Evolutionary conservation across 2,888 invertebrate genomes (phyloP).

Genomic region (Catocala sponsa): DNA sequence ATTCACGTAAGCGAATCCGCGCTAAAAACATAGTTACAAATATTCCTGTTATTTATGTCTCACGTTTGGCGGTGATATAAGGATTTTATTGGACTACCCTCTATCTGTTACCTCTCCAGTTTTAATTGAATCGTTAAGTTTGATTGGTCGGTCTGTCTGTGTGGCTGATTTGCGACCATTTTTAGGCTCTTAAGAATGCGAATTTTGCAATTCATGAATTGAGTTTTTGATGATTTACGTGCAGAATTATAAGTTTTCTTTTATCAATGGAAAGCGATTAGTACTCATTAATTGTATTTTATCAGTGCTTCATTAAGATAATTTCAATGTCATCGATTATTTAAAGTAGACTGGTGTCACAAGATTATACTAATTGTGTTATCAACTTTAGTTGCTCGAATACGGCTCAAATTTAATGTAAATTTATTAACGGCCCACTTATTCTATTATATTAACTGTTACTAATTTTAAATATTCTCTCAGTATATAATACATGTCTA

Average conservation of each 20-base stretch:
- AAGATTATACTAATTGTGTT: too few species aligned
- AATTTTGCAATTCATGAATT: slow-evolving; percentile 36
- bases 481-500: too few species aligned
- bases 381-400: too few species aligned
- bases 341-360: too few species aligned
- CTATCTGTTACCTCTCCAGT: slow-evolving; percentile 58
- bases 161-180: slow-evolving; percentile 37
- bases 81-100: slow-evolving; percentile 68
- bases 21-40: slow-evolving; percentile 40
- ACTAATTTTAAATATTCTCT: too few species aligned
- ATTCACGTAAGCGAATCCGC: slow-evolving; percentile 26
- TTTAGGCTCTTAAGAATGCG: slow-evolving; percentile 41
- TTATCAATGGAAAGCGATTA: slow-evolving; percentile 12
- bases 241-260: slow-evolving; percentile 17
- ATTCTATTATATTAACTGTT: too few species aligned
- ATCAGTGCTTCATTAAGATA: background rate
- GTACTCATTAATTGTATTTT: background rate
- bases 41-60: slow-evolving; percentile 69
- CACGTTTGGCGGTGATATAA: slow-evolving; percentile 69
- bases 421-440: too few species aligned
- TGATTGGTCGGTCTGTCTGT: slow-evolving; percentile 59
- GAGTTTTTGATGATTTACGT: slow-evolving; percentile 37
- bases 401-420: too few species aligned
- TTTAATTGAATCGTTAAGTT: slow-evolving; percentile 74
- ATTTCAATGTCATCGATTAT: too few species aligned